Percentiles rank a stretch among this genome's conserved stretches.
Evolutionary conservation across 2,797 vertebrate genomes (phyloP).

Genomic region (Enteromius thamalakanensis): DNA sequence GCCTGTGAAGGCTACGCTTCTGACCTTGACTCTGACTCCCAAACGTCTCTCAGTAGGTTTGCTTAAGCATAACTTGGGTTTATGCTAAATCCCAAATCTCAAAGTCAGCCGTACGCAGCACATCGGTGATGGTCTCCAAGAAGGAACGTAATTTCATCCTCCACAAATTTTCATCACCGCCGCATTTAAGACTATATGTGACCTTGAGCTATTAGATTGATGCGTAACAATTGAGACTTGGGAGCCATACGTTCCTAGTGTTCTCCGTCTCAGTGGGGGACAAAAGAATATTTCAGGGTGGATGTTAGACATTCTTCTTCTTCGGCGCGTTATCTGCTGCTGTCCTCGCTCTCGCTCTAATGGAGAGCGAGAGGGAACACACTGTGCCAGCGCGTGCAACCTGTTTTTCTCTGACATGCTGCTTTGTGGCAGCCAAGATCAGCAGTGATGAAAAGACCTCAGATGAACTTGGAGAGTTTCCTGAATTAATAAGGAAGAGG

Average conservation of each 20-base stretch:
- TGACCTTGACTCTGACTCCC: neutral
- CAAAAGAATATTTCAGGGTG: neutral
- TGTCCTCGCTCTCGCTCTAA: slow-evolving; percentile 13
- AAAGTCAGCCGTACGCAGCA: neutral
- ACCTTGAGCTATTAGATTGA: slow-evolving; percentile 17
- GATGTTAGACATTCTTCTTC: slow-evolving; percentile 19
- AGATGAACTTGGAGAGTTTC: slow-evolving; percentile 71
- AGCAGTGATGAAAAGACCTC: slow-evolving; percentile 71
- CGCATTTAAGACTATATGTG: neutral
- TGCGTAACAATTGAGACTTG: neutral
- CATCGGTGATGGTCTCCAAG: neutral
- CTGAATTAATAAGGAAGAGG: slow-evolving; percentile 61
- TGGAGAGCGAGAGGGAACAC: slow-evolving; percentile 66
- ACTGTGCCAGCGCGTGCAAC: slow-evolving; percentile 80
- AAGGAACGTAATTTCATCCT: slow-evolving; percentile 16
- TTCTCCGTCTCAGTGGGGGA: neutral
- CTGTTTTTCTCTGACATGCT: slow-evolving; percentile 81
- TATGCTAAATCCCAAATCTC: neutral
- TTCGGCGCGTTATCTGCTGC: slow-evolving; percentile 3
- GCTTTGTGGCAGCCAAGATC: slow-evolving; percentile 73
- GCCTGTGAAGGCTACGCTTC: neutral
- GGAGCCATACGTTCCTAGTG: slow-evolving; percentile 14
- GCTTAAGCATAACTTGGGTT: neutral
- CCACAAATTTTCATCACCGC: slow-evolving; percentile 20
- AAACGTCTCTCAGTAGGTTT: neutral